These are phyloP conservation scores for Oreochromis spilurus DNA, from an alignment of 2,113 vertebrate species.

Conservation along the genomic window DNA sequence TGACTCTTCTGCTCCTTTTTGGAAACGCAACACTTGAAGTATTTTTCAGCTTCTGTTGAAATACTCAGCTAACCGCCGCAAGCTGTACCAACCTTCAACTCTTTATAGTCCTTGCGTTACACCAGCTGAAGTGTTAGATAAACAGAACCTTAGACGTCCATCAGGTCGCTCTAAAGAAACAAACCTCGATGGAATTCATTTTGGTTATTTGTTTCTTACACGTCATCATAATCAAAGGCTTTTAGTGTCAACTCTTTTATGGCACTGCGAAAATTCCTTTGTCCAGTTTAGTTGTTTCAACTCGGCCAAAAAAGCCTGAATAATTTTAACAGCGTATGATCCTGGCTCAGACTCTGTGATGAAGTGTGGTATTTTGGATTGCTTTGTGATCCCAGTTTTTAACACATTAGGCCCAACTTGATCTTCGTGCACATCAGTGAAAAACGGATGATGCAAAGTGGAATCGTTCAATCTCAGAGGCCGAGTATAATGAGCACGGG, in stretches of 20 bases:
- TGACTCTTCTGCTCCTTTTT: conserved; percentile 15
- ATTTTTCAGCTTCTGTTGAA: conserved; percentile 21
- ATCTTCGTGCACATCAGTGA: background rate
- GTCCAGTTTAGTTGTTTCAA: conserved; percentile 67
- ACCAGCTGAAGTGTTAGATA: background rate
- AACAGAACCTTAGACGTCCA: background rate
- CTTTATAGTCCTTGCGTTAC: background rate
- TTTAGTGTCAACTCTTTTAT: conserved; percentile 55
- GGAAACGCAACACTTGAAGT: background rate
- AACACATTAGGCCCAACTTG: conserved; percentile 50
- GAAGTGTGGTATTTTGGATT: conserved; percentile 76
- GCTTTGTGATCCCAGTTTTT: conserved; percentile 70
- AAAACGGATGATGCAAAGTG: conserved; percentile 37
- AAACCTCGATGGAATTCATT: background rate
- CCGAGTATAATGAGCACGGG: conserved; percentile 33
- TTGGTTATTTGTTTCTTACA: background rate
- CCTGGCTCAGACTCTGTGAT: conserved; percentile 70
- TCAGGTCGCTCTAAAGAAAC: conserved; percentile 16
- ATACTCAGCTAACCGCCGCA: background rate
- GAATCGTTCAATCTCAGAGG: conserved; percentile 36
- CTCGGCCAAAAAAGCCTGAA: conserved; percentile 75
- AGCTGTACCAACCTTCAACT: background rate
- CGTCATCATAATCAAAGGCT: conserved; percentile 39
- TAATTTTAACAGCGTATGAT: conserved; percentile 73
- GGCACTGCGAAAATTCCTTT: conserved; percentile 73